phyloP scores from a whole-genome alignment of 2,113 vertebrate genomes.

The Rhinoptilus africanus region DNA sequence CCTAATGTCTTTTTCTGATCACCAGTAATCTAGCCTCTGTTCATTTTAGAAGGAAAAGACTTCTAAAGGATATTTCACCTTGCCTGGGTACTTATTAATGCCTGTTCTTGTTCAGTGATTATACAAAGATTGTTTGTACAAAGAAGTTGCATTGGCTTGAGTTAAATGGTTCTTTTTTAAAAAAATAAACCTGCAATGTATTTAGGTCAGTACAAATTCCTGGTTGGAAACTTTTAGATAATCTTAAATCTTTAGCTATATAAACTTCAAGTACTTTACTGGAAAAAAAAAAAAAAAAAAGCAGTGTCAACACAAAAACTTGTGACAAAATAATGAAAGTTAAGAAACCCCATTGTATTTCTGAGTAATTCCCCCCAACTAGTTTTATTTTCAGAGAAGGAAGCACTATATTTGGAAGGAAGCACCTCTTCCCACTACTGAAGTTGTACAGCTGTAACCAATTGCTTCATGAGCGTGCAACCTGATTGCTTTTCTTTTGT shows the following conservation, averaged over 20 bases:
- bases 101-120: conserved; percentile 32
- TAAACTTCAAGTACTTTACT: not conserved
- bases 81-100: conserved; percentile 8
- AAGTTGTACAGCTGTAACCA: not conserved
- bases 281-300: not conserved
- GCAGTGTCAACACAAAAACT: not conserved
- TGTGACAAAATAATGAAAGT: not conserved
- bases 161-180: not conserved
- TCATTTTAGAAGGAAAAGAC: not conserved
- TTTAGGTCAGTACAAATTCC: conserved; percentile 61
- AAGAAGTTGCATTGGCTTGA: conserved; percentile 3
- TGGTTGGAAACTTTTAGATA: conserved; percentile 9
- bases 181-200: not conserved
- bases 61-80: conserved; percentile 33
- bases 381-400: not conserved
- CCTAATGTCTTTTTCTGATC: not conserved
- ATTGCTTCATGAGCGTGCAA: conserved; percentile 16
- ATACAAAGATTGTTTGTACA: conserved; percentile 44
- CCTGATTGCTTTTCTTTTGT: not conserved
- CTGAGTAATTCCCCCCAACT: not conserved
- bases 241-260: conserved; percentile 43
- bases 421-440: not conserved
- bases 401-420: not conserved
- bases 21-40: not conserved
- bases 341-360: not conserved